Percentiles rank a stretch among this genome's conserved stretches.
phyloP scores from a whole-genome alignment of 2,888 invertebrate genomes.

The Heliconius erato region DNA sequence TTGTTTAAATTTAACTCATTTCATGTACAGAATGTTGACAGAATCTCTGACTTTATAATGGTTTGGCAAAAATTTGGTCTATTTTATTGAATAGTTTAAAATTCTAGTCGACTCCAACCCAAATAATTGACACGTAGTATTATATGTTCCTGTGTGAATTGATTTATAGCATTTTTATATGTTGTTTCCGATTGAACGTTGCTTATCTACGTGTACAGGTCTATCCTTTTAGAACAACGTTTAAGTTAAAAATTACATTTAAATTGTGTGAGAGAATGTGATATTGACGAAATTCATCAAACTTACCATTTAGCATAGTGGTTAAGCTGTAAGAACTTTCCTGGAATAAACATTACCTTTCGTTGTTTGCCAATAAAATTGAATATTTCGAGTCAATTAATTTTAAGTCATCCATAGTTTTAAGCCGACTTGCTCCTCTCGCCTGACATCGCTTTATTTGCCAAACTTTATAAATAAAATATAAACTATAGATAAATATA shows the following conservation, averaged over 20 bases:
- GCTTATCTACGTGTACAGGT: slow-evolving; percentile 27
- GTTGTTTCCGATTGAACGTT: slow-evolving; percentile 60
- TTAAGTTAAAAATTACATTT: slow-evolving; percentile 65
- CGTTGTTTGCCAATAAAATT: slow-evolving; percentile 71
- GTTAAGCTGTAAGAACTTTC: slow-evolving; percentile 67
- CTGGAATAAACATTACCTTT: slow-evolving; percentile 55
- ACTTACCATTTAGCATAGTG: slow-evolving; percentile 70
- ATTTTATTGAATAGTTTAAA: slow-evolving; percentile 60
- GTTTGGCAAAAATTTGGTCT: slow-evolving; percentile 62
- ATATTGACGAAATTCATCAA: slow-evolving; percentile 67
- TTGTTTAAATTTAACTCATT: slow-evolving; percentile 54
- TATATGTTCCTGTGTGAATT: slow-evolving; percentile 76
- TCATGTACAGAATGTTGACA: slow-evolving; percentile 62
- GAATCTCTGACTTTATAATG: slow-evolving; percentile 55
- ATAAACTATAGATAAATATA: slow-evolving; percentile 61
- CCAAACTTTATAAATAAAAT: slow-evolving; percentile 61
- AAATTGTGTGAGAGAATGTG: slow-evolving; percentile 77
- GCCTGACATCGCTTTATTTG: slow-evolving; percentile 76
- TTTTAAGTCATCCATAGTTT: slow-evolving; percentile 83
- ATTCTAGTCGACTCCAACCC: slow-evolving; percentile 81
- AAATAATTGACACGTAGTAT: slow-evolving; percentile 73
- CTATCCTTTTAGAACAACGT: slow-evolving; percentile 69
- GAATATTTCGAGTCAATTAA: slow-evolving; percentile 81
- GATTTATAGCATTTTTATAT: slow-evolving; percentile 57
- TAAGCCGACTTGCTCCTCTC: slow-evolving; percentile 70